A percentile compares a stretch with the other conserved stretches of the same genome.
Evolutionary conservation across 2,888 invertebrate genomes (phyloP).

Genomic region (Uropetala carovei): DNA sequence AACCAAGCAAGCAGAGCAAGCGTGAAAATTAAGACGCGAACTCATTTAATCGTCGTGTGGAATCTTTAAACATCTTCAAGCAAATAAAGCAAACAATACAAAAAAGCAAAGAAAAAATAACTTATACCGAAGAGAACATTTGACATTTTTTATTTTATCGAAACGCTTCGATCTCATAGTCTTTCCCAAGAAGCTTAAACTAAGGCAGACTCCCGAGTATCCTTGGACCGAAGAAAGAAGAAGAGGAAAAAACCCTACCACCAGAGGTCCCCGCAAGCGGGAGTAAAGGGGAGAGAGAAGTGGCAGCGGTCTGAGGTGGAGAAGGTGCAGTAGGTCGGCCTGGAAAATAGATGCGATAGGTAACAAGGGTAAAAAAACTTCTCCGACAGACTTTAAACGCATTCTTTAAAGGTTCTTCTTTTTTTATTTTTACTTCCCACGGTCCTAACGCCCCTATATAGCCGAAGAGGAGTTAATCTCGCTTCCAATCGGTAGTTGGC

Average conservation of each 20-base stretch:
- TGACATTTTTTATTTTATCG: not conserved
- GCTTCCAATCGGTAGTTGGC: not conserved
- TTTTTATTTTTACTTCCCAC: not conserved
- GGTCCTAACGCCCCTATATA: not conserved
- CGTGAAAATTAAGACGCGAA: no score
- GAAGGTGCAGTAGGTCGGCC: not conserved
- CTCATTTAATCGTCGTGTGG: no score
- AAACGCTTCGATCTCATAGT: not conserved
- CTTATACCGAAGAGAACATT: not conserved
- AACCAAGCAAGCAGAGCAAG: no score
- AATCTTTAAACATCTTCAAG: not conserved
- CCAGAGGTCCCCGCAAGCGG: slow-evolving; percentile 1
- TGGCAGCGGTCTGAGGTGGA: not conserved
- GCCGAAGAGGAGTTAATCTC: not conserved
- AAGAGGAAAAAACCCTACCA: not conserved
- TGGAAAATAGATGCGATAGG: not conserved
- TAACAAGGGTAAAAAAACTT: not conserved
- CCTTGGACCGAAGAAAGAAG: not conserved
- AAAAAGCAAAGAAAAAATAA: no score
- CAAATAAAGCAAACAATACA: not conserved
- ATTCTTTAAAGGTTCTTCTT: not conserved
- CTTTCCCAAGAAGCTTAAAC: not conserved
- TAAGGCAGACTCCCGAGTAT: not conserved
- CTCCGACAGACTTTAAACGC: not conserved
- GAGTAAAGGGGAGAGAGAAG: not conserved